Base-by-base conservation (phyloP, 1,140 invertebrate genomes). In the Episyrphus balteatus region DNA sequence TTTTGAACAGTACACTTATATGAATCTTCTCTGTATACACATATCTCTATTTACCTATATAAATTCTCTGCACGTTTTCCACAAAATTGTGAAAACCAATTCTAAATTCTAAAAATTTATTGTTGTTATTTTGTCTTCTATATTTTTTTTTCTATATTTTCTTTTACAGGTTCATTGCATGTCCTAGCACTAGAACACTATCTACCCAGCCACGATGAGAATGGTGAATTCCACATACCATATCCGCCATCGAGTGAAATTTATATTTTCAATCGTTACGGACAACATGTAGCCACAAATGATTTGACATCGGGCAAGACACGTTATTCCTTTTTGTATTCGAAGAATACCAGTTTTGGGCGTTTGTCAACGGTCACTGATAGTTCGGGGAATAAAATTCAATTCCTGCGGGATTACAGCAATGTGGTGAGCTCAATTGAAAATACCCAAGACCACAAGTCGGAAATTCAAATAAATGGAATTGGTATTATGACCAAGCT, bases 311-410 rank as follows among this genome's bases (percentile, higher is more conserved):
- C 92, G 1, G 88, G 88, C 19, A 88, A 91, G 71, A 87, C 84
- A 1, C 79, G 91, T 57, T 97, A 96, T 66, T 88, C 89, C 21
- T 98, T 97, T 73, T 75, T 93, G 2, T 98, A 98, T 70, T 94
- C 86, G 15, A 95, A 96, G 63, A 97, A 97, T 58, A 95, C 92
- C 2, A 92, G 88, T 60, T 93, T 94, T 58, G 93, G 93, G 1
- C 92, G 92, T 66, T 71, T 98, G 17, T 90, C 85, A 1, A 91
- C 86, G 5, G 88, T 98, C 1, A 91, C 86, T 1, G 92, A 96
- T 69, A 86, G 85, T 42, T 88, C 88, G 13, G 89, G 89, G 13
- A 96, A 95, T 62, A 92, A 96, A 71, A 87, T 94, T 52, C 80
- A 89, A 61, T 86, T 98, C 61, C 71, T 92, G 13, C 75, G 92